Percentiles rank a stretch among this genome's conserved stretches.
Conservation (phyloP, 2,888 invertebrate species). For the Oxycera nigricornis region DNA sequence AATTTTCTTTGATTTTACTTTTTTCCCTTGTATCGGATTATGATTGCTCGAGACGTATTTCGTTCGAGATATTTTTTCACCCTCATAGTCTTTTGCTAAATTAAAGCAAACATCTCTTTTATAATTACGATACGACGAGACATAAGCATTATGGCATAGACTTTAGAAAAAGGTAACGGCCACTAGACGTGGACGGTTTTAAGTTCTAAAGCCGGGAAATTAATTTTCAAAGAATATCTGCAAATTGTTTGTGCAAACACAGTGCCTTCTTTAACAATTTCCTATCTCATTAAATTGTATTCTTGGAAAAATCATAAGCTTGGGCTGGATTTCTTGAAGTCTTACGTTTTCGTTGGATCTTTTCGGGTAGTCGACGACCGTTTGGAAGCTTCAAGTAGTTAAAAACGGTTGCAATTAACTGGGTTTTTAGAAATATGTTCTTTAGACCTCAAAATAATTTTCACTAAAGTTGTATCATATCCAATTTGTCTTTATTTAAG, state of each 20-base stretch:
- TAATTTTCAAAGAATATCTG: constrained; percentile 37
- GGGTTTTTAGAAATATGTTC: no score
- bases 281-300: constrained; percentile 27
- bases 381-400: background rate
- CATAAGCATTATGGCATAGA: background rate
- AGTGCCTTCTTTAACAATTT: background rate
- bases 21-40: background rate
- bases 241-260: constrained; percentile 38
- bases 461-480: no score
- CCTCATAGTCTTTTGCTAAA: constrained; percentile 20
- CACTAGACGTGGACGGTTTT: constrained; percentile 12
- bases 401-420: no score
- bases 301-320: background rate
- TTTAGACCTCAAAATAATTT: no score
- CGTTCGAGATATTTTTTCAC: background rate
- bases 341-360: background rate
- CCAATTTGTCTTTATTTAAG: no score
- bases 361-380: background rate
- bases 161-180: constrained; percentile 7
- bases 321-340: background rate
- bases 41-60: background rate
- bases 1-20: constrained; percentile 32
- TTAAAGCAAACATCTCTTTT: constrained; percentile 38
- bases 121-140: constrained; percentile 26
- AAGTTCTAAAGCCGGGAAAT: constrained; percentile 28